Conservation (phyloP, 1,140 invertebrate genomes). For the Drosophila tani region DNA sequence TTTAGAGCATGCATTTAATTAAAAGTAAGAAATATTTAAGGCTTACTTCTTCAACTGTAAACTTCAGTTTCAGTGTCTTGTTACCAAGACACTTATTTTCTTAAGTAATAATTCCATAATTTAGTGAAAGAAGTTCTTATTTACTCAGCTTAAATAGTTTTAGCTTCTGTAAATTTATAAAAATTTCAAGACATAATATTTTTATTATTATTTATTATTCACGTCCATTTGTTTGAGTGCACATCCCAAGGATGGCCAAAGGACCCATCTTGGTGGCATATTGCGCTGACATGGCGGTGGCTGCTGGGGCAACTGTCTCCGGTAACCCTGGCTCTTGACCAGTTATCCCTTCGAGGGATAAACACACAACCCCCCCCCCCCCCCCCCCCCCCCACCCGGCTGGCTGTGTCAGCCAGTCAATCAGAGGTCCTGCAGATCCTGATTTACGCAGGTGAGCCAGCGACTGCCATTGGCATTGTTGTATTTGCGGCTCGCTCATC, state of each 20-base stretch:
- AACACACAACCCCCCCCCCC: neutral
- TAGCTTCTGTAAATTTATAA: no score
- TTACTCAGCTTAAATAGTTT: no score
- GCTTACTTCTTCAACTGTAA: no score
- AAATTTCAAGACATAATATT: no score
- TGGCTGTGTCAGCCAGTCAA: slow-evolving; percentile 67
- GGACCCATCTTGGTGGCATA: slow-evolving; percentile 24
- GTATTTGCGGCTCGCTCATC: slow-evolving; percentile 50
- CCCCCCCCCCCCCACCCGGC: neutral
- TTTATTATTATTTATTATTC: neutral
- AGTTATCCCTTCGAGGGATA: slow-evolving; percentile 20
- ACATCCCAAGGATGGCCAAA: neutral
- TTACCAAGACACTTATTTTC: neutral
- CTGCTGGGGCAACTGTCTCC: slow-evolving; percentile 11
- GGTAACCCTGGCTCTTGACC: slow-evolving; percentile 57
- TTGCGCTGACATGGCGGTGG: slow-evolving; percentile 36
- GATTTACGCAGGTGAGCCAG: slow-evolving; percentile 73
- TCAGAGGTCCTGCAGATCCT: slow-evolving; percentile 70
- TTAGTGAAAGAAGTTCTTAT: no score
- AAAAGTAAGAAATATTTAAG: no score
- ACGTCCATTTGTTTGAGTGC: slow-evolving; percentile 30
- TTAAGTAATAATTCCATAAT: neutral
- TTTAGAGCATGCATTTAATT: no score
- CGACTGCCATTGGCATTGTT: slow-evolving; percentile 58
- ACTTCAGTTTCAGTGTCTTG: no score